Evolutionary conservation across 2,113 vertebrate genomes (phyloP).

Genomic region (Misgurnus anguillicaudatus): DNA sequence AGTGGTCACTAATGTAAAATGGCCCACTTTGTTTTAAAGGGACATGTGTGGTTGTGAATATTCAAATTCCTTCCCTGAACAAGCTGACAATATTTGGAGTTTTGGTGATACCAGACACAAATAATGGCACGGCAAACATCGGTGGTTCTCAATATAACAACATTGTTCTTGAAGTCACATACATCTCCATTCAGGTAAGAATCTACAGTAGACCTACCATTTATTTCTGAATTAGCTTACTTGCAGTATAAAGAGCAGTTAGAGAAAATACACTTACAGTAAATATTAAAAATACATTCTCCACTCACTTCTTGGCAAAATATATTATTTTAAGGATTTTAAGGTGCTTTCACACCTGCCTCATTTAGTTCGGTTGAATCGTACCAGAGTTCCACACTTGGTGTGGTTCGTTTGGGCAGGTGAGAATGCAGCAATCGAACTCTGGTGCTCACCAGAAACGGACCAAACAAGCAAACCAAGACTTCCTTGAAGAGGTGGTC

Average conservation of each 20-base stretch:
- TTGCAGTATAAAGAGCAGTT: no score
- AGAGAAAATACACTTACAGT: not conserved
- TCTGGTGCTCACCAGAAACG: no score
- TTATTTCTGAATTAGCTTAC: not conserved
- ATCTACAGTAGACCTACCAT: not conserved
- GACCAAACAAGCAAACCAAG: no score
- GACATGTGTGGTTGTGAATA: slow-evolving; percentile 79
- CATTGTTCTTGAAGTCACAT: slow-evolving; percentile 76
- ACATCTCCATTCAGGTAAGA: slow-evolving; percentile 82
- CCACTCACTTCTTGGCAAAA: no score
- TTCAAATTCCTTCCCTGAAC: slow-evolving; percentile 74
- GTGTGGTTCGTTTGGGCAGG: no score
- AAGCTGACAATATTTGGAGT: slow-evolving; percentile 79
- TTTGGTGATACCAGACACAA: slow-evolving; percentile 77
- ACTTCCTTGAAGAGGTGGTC: no score
- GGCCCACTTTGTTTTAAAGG: slow-evolving; percentile 62
- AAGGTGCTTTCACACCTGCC: no score
- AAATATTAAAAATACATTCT: not conserved
- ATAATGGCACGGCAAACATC: slow-evolving; percentile 36
- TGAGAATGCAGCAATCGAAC: no score
- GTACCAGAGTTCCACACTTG: no score
- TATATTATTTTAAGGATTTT: no score
- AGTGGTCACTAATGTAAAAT: not conserved
- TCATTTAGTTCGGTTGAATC: no score
- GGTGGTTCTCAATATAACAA: slow-evolving; percentile 46